phyloP scores from a whole-genome alignment of 2,888 invertebrate species.

The Brenthis daphne region DNA sequence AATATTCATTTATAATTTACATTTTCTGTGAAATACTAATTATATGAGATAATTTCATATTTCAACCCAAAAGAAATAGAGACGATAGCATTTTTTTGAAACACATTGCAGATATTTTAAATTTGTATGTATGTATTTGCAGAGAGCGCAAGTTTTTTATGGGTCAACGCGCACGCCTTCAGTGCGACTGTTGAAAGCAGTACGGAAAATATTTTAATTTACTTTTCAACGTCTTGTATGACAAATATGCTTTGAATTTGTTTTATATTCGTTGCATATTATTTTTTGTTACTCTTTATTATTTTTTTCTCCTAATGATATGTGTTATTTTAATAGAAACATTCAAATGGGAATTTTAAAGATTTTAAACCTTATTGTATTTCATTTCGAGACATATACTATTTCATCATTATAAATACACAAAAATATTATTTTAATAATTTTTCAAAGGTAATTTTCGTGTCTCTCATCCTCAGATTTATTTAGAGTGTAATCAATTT shows the following conservation, averaged over 20 bases:
- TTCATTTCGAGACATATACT: neutral
- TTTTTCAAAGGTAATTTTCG: neutral
- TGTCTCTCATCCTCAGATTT: no score
- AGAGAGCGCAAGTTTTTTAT: constrained; percentile 53
- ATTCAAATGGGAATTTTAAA: neutral
- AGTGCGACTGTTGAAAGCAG: constrained; percentile 51
- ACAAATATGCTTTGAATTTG: constrained; percentile 28
- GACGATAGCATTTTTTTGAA: constrained; percentile 9
- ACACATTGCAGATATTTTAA: constrained; percentile 52
- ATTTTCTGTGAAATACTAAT: constrained; percentile 5
- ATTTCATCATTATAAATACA: neutral
- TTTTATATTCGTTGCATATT: constrained; percentile 15
- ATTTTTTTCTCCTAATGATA: constrained; percentile 8
- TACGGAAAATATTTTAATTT: constrained; percentile 55
- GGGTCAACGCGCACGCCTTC: constrained; percentile 57
- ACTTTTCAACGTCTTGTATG: constrained; percentile 41
- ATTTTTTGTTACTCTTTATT: constrained; percentile 17
- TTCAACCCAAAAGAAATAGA: constrained; percentile 8
- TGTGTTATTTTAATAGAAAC: constrained; percentile 4
- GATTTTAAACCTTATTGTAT: neutral
- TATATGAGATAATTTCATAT: constrained; percentile 6
- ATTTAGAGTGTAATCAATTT: no score
- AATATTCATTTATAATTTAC: constrained; percentile 1
- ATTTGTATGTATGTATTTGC: constrained; percentile 52
- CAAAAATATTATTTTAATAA: neutral